These are phyloP conservation scores for Polyommatus iphigenia DNA, from an alignment of 2,888 invertebrate genomes.

Conservation along the genomic window DNA sequence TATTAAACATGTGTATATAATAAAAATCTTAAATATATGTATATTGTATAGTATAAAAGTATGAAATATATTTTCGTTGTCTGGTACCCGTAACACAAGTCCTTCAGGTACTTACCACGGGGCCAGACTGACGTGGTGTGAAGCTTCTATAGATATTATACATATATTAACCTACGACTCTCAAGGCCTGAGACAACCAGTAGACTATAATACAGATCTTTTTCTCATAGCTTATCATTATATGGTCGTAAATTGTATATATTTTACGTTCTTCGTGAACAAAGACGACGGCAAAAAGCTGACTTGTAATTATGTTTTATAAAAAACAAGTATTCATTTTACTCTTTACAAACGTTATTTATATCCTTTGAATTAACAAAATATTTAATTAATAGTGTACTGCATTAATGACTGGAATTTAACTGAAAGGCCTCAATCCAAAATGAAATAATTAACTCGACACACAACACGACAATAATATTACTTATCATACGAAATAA, in stretches of 20 bases:
- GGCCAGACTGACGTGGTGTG: too few species aligned
- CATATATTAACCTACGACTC: too few species aligned
- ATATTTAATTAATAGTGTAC: not conserved
- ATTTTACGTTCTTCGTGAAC: not conserved
- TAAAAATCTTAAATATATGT: too few species aligned
- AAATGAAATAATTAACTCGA: not conserved
- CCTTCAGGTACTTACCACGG: too few species aligned
- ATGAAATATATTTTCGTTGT: too few species aligned
- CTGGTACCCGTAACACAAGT: too few species aligned
- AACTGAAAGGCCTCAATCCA: not conserved
- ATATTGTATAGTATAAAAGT: too few species aligned
- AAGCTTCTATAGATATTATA: too few species aligned
- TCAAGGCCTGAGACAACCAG: too few species aligned
- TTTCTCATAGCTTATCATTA: not conserved
- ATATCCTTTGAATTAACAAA: not conserved
- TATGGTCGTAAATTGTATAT: not conserved
- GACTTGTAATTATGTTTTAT: not conserved
- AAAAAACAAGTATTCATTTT: not conserved
- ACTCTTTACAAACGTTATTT: not conserved
- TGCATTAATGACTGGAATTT: not conserved
- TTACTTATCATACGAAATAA: not conserved
- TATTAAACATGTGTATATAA: too few species aligned
- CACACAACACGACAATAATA: not conserved
- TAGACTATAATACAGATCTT: too few species aligned
- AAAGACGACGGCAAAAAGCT: not conserved